Base-by-base conservation (phyloP, 2,797 vertebrate species). In the Lepilemur ruficaudatus region DNA sequence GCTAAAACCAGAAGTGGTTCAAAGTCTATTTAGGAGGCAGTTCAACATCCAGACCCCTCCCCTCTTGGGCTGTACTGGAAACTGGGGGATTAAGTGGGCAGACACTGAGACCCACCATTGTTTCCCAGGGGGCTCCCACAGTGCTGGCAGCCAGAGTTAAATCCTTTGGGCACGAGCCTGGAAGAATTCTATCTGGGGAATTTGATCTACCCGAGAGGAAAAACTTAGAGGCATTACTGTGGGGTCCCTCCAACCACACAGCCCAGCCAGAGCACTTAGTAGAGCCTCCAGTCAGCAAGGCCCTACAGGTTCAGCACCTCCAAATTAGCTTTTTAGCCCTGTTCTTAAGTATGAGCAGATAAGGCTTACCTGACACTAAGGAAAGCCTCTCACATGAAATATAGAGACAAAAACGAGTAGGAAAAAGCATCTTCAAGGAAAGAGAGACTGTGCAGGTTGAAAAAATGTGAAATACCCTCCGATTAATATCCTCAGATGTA, bases 391-490 rank as follows among this genome's bases (percentile, higher is more conserved):
- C 48, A 41, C 18, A 32, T 48, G 65, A 93, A 87, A 55, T 15
- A 80, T 6, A 80, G 46, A 80, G 43, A 61, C 41, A 61, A 75
- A 89, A 48, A 73, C 38, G 38, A 96, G 63, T 2, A 82, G 48
- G 35, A 32, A 61, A 61, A 75, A 70, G 28, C 11, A 28, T 65
- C 46, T 25, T 78, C 4, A 5, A 92, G 32, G 50, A 70, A 93
- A 92, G 43, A 72, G 46, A 89, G 35, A 57, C 11, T 4, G 0
- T 18, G 9, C 6, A 76, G 20, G n/a, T 86, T 95, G 70, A 91
- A 78, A 83, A 93, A 96, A 52, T 11, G 28, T 89, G 52, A 78
- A 94, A 75, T 85, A 85, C 8, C 43, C 14, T 75, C 67, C 76
- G 48, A 79, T 86, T 85, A 50, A 80, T 70, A 70, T 83, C 43